Evolutionary conservation across 2,113 vertebrate species (phyloP).

Genomic region (Dermatemys mawii): DNA sequence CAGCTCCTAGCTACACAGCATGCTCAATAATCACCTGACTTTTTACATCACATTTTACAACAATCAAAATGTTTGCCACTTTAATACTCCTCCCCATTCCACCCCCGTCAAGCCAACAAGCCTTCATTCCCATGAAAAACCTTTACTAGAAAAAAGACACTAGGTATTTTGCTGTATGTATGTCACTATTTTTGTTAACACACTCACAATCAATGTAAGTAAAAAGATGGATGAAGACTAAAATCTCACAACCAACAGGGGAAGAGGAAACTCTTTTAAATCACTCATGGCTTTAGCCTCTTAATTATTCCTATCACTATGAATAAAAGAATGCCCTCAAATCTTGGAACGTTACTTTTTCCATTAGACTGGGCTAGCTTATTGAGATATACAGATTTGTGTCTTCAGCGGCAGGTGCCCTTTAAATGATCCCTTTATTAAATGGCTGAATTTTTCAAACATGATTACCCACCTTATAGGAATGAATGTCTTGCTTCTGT

Average conservation of each 20-base stretch:
- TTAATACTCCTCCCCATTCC: background rate
- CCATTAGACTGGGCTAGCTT: background rate
- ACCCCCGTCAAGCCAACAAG: background rate
- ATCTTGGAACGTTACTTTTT: background rate
- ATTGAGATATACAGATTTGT: background rate
- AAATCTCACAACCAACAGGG: background rate
- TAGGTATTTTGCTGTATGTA: background rate
- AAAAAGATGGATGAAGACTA: background rate
- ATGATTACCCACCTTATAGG: background rate
- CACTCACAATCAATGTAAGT: background rate
- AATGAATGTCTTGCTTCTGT: background rate
- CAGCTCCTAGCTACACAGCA: background rate
- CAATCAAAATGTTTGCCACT: background rate
- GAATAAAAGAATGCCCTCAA: background rate
- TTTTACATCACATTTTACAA: background rate
- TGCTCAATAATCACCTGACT: background rate
- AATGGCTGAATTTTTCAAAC: background rate
- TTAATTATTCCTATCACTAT: conserved; percentile 26
- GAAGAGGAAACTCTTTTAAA: background rate
- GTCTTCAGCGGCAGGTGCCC: background rate
- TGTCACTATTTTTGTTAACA: background rate
- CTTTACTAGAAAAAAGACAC: background rate
- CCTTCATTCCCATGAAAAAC: background rate
- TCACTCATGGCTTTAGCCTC: background rate
- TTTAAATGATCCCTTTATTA: conserved; percentile 39